Percentiles rank a stretch among this genome's conserved stretches.
Conservation (phyloP, 1,140 invertebrate species). For the Asobara japonica region DNA sequence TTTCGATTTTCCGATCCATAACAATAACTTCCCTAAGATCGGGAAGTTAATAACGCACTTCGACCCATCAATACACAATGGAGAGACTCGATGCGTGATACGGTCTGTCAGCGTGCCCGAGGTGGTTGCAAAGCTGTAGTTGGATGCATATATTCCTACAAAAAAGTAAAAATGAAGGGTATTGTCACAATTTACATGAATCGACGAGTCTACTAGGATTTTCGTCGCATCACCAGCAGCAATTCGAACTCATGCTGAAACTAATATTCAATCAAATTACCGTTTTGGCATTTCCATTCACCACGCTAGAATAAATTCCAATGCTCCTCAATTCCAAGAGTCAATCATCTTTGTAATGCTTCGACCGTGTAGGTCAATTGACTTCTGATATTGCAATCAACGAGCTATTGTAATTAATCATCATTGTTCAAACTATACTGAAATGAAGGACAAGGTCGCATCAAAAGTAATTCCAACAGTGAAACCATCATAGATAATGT, state of each 20-base stretch:
- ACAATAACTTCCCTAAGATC: constrained; percentile 22
- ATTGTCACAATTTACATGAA: constrained; percentile 59
- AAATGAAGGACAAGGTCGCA: neutral
- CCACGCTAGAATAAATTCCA: constrained; percentile 60
- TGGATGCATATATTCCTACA: neutral
- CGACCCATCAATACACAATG: constrained; percentile 50
- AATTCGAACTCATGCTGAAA: constrained; percentile 39
- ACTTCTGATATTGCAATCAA: constrained; percentile 22
- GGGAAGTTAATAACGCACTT: constrained; percentile 51
- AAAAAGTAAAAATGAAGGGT: constrained; percentile 6
- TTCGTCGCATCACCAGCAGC: constrained; percentile 9
- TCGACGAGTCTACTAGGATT: constrained; percentile 57
- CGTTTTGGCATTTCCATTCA: constrained; percentile 64
- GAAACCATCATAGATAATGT: neutral
- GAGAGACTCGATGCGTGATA: constrained; percentile 50
- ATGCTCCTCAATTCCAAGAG: constrained; percentile 56
- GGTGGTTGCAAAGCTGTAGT: constrained; percentile 29
- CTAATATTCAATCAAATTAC: constrained; percentile 58
- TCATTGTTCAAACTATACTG: neutral
- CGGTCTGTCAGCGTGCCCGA: constrained; percentile 39
- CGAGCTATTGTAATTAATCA: constrained; percentile 6
- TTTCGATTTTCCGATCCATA: too few relatives aligned
- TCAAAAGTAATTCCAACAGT: neutral
- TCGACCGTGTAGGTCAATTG: constrained; percentile 22
- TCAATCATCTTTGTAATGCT: constrained; percentile 63